phyloP scores from a whole-genome alignment of 2,888 invertebrate genomes.

The Buathra laborator region DNA sequence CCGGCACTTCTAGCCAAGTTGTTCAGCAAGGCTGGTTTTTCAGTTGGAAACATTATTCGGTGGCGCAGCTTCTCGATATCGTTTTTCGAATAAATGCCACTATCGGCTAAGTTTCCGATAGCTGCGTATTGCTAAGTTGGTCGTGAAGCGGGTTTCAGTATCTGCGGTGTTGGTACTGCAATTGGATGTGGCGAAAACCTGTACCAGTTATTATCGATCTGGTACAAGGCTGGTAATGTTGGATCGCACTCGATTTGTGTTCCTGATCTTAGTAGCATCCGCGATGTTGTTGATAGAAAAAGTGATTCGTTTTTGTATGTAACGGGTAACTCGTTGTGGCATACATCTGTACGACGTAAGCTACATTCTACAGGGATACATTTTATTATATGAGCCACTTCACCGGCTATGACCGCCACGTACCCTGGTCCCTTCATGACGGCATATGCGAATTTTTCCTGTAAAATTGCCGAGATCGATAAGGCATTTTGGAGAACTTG shows the following conservation, averaged over 20 bases:
- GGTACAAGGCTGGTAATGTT: slow-evolving; percentile 28
- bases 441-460: slow-evolving; percentile 71
- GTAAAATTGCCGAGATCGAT: slow-evolving; percentile 63
- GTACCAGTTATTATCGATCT: slow-evolving; percentile 40
- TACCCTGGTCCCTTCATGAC: slow-evolving; percentile 73
- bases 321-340: slow-evolving; percentile 72
- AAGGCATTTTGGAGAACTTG: slow-evolving; percentile 25
- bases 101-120: slow-evolving; percentile 28
- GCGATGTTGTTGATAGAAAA: slow-evolving; percentile 39
- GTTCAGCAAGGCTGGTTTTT: slow-evolving; percentile 53
- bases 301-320: slow-evolving; percentile 13
- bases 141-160: background rate
- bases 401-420: slow-evolving; percentile 72
- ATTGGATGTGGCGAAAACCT: slow-evolving; percentile 45
- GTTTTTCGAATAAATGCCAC: slow-evolving; percentile 47
- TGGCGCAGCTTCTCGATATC: slow-evolving; percentile 49
- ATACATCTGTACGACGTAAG: slow-evolving; percentile 62
- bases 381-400: slow-evolving; percentile 48
- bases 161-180: slow-evolving; percentile 23
- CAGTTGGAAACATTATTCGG: slow-evolving; percentile 54
- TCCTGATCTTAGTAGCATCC: slow-evolving; percentile 34
- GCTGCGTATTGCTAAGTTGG: slow-evolving; percentile 40
- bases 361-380: slow-evolving; percentile 70
- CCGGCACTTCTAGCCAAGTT: slow-evolving; percentile 16
- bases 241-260: slow-evolving; percentile 35